Conservation (phyloP, 2,797 vertebrate species). For the Peromyscus eremicus region DNA sequence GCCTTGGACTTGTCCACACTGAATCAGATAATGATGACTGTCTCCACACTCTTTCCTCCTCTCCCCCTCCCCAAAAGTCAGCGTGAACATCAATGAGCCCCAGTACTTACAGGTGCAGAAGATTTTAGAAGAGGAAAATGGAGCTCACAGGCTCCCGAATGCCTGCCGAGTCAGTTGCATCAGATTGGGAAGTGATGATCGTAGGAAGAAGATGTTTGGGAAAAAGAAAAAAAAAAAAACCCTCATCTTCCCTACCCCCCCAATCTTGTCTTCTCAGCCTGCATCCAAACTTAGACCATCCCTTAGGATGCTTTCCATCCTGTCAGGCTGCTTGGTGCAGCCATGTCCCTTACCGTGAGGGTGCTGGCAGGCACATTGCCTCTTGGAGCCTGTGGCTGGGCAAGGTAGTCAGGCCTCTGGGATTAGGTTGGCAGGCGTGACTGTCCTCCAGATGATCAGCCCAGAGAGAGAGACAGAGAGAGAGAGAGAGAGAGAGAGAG, state of each 20-base stretch:
- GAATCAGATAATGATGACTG: constrained; percentile 78
- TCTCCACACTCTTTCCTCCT: constrained; percentile 40
- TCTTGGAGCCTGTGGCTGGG: constrained; percentile 84
- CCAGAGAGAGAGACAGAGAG: constrained; percentile 85
- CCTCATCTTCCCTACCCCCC: constrained; percentile 63
- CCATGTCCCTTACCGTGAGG: constrained; percentile 87
- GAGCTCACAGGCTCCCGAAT: constrained; percentile 86
- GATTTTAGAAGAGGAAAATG: constrained; percentile 88
- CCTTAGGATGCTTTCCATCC: constrained; percentile 58
- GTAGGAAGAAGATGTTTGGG: constrained; percentile 83
- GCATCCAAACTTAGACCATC: constrained; percentile 74
- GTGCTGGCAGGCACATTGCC: constrained; percentile 88
- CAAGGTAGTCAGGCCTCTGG: constrained; percentile 86
- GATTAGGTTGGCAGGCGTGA: constrained; percentile 86
- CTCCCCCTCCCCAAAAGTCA: constrained; percentile 68
- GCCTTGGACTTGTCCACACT: constrained; percentile 74
- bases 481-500: constrained; percentile 84
- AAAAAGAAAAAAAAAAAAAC: constrained; percentile 71
- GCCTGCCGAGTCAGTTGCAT: constrained; percentile 88
- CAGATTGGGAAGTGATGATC: constrained; percentile 87
- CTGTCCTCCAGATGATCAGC: constrained; percentile 86
- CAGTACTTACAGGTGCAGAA: constrained; percentile 88
- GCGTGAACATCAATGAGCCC: constrained; percentile 80
- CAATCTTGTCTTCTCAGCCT: constrained; percentile 76
- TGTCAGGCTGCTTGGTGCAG: constrained; percentile 79